Base-by-base conservation (phyloP, 2,888 invertebrate species). In the Tubulanus polymorphus region DNA sequence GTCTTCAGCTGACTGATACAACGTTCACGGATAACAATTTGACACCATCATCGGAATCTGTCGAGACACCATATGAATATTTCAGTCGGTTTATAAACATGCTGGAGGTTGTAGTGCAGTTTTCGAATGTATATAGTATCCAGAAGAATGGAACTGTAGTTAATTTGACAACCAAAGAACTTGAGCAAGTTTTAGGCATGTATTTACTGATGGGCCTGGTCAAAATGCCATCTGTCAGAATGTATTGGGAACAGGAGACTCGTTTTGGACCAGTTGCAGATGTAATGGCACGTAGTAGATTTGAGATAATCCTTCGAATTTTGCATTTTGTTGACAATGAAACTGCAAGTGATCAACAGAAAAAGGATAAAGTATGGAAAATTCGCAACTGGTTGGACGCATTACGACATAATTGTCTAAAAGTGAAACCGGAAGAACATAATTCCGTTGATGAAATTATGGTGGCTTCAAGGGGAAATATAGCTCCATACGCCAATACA, bases 161-260 rank as follows among this genome's bases (percentile, higher is more conserved):
- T 12, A 37, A 53, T 41, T 52, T 48, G 25, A 52, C 18, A 15
- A 28, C 18, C 27, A 55, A 56, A 48, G 52, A 60, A 45, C 18
- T 57, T 12, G 53, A 57, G 37, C 35, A 35, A 29, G 26, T 57
- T 23, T 45, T 55, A 18, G 53, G 53, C 2, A 54, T 56, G 15
- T 48, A 46, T 26, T 41, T 57, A 5, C 37, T 35, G 1, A 60
- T 60, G 57, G 60, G 60, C 1, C 48, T 60, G 18, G 53, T 49
- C 15, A 32, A 57, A 18, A 53, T 50, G 54, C 28, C 51, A 15
- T 28, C 48, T 25, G 29, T 37, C 3, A 25, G 41, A 20, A 23
- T 23, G 23, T 41, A 41, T 15, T 41, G 41, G 55, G 48, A 48
- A 20, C 5, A n/a, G n/a, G 28, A 48, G 5, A 20, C 28, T 5